These are phyloP conservation scores for Synergus japonicus DNA, from an alignment of 2,888 invertebrate species.

Conservation along the genomic window DNA sequence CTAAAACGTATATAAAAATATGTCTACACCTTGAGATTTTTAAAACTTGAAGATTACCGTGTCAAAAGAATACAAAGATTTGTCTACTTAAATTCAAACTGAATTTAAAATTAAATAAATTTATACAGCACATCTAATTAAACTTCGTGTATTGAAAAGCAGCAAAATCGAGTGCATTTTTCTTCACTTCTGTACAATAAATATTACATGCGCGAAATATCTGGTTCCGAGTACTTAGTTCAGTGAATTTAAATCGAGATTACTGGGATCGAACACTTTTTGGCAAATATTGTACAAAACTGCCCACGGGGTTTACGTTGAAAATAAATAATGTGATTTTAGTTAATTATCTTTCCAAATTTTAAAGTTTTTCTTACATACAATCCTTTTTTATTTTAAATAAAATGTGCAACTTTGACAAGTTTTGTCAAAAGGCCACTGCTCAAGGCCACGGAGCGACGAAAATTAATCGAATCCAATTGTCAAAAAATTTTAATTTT, in stretches of 20 bases:
- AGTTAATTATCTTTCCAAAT: not conserved
- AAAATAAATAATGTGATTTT: slow-evolving; percentile 1
- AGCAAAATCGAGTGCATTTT: slow-evolving; percentile 45
- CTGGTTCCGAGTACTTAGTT: slow-evolving; percentile 48
- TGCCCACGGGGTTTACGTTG: not conserved
- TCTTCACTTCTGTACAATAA: slow-evolving; percentile 48
- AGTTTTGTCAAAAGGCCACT: slow-evolving; percentile 72
- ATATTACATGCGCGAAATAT: slow-evolving; percentile 51
- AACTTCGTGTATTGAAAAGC: slow-evolving; percentile 31
- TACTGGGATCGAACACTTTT: slow-evolving; percentile 17
- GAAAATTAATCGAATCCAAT: slow-evolving; percentile 68
- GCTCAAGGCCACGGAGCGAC: slow-evolving; percentile 71
- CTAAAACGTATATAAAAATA: slow-evolving; percentile 31
- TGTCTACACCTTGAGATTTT: not conserved
- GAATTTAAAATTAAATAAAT: slow-evolving; percentile 26
- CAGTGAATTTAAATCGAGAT: slow-evolving; percentile 30
- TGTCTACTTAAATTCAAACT: not conserved
- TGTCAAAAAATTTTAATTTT: not conserved
- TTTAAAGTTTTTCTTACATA: not conserved
- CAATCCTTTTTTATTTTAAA: not conserved
- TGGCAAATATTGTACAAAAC: slow-evolving; percentile 1
- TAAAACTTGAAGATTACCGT: not conserved
- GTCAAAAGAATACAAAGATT: slow-evolving; percentile 6
- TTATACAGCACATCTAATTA: not conserved
- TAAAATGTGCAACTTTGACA: not conserved